Percentiles rank a stretch among this genome's conserved stretches.
Conservation (phyloP, 2,113 vertebrate genomes). For the Mus spicilegus region DNA sequence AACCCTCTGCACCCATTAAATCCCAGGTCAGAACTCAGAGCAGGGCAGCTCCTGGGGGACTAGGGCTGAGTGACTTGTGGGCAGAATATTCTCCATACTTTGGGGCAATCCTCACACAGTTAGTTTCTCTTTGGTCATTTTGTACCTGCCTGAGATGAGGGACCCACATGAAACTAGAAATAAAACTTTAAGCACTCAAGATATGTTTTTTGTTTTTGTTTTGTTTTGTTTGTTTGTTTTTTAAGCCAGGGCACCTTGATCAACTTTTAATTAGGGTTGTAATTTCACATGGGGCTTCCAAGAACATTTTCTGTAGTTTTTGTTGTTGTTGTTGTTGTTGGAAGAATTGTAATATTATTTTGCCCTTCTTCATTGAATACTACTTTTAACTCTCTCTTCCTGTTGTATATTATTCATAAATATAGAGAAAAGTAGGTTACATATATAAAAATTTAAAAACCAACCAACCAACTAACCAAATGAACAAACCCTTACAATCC, state of each 20-base stretch:
- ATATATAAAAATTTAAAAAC: background rate
- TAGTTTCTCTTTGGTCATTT: background rate
- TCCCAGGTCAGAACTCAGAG: too few relatives aligned
- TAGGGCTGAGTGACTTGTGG: fast-evolving
- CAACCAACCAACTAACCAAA: background rate
- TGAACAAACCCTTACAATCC: background rate
- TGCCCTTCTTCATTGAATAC: background rate
- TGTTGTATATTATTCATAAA: background rate
- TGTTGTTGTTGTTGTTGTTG: background rate
- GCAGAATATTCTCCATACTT: background rate
- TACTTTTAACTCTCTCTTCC: background rate
- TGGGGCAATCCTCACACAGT: background rate
- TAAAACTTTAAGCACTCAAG: background rate
- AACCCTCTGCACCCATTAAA: fast-evolving
- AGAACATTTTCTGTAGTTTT: background rate
- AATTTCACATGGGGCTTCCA: background rate
- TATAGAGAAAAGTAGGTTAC: background rate
- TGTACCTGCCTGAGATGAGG: background rate
- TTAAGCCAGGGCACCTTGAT: background rate
- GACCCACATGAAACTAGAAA: background rate
- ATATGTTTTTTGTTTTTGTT: background rate
- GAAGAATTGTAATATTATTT: background rate
- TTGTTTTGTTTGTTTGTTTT: background rate
- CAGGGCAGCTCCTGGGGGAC: background rate
- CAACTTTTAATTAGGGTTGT: background rate